Conservation (phyloP, 2,888 invertebrate genomes). For the Encarsia formosa region DNA sequence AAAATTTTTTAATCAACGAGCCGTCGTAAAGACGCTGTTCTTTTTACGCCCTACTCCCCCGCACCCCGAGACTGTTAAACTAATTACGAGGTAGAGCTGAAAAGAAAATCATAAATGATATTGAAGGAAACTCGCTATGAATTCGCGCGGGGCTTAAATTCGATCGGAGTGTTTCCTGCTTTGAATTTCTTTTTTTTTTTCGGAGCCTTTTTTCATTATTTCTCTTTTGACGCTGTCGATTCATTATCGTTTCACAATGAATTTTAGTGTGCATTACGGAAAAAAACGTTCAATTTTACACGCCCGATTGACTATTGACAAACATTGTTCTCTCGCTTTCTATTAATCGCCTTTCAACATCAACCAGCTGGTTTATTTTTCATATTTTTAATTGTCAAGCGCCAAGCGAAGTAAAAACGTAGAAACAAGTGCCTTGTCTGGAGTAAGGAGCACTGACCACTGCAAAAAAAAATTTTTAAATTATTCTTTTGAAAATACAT, state of each 20-base stretch:
- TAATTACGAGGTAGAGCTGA: conserved; percentile 14
- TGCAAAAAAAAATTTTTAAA: no score
- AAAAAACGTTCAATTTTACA: no score
- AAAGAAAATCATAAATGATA: conserved; percentile 18
- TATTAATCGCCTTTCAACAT: no score
- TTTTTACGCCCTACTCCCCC: not conserved
- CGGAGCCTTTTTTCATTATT: not conserved
- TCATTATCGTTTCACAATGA: conserved; percentile 7
- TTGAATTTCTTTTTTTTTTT: not conserved
- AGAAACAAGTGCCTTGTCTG: no score
- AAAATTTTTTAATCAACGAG: conserved; percentile 22
- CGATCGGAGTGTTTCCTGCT: conserved; percentile 6
- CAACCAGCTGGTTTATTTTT: no score
- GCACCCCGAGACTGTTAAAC: conserved; percentile 13
- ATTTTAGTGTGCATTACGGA: not conserved
- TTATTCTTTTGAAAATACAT: no score
- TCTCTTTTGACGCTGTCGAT: not conserved
- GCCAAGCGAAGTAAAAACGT: no score
- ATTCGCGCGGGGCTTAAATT: conserved; percentile 13
- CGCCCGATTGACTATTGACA: no score
- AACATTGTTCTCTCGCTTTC: no score
- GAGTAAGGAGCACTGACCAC: no score
- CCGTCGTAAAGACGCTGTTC: conserved; percentile 13
- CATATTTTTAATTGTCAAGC: no score
- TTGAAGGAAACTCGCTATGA: conserved; percentile 7